These are phyloP conservation scores for Aspidoscelis tigris DNA, from an alignment of 2,113 vertebrate species.

Conservation along the genomic window DNA sequence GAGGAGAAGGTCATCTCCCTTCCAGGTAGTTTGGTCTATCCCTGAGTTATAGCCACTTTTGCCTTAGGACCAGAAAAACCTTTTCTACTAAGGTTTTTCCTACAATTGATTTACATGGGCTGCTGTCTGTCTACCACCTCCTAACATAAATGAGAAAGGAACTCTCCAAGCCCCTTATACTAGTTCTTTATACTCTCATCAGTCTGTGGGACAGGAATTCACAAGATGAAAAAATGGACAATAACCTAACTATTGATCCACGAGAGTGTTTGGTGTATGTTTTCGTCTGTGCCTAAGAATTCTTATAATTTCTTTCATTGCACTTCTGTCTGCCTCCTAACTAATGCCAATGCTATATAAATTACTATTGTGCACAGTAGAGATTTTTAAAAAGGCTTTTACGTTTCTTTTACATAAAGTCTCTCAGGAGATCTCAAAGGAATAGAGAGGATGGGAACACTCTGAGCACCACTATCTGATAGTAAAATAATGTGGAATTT, in stretches of 20 bases:
- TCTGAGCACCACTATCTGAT: background rate
- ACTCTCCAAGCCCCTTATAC: too few relatives aligned
- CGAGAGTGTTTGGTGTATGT: background rate
- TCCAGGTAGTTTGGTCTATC: too few relatives aligned
- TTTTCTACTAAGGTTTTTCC: too few relatives aligned
- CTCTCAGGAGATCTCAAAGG: background rate
- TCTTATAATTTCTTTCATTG: background rate
- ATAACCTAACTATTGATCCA: background rate
- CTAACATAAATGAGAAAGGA: too few relatives aligned
- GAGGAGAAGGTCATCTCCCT: too few relatives aligned
- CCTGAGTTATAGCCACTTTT: too few relatives aligned
- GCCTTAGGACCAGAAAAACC: too few relatives aligned
- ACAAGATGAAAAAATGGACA: background rate
- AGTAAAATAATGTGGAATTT: slow-evolving; percentile 8
- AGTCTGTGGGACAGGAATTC: background rate
- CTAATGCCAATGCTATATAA: background rate
- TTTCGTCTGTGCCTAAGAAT: background rate
- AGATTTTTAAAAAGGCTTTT: background rate
- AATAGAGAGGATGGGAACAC: background rate
- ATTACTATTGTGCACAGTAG: background rate
- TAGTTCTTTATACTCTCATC: background rate
- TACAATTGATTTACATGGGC: too few relatives aligned
- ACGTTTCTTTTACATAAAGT: slow-evolving; percentile 13
- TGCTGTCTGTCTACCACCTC: too few relatives aligned
- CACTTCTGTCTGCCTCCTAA: background rate